phyloP scores from a whole-genome alignment of 1,140 invertebrate species.

The Tigriopus japonicus region DNA sequence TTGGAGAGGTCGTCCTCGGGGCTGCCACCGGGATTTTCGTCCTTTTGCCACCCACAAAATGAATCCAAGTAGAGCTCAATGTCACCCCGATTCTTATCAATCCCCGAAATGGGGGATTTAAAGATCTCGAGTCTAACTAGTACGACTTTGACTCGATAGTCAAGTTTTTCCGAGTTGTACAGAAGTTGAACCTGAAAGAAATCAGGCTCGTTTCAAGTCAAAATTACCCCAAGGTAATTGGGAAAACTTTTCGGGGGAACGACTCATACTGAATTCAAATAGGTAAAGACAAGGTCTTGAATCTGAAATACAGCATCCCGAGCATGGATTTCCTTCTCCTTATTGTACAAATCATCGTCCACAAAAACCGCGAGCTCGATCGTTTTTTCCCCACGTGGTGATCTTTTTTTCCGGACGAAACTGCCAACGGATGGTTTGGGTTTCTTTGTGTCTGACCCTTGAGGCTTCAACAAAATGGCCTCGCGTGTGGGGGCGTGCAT shows the following conservation, averaged over 20 bases:
- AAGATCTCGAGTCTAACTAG: slow-evolving; percentile 19
- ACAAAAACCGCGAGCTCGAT: background rate
- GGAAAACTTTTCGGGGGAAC: no score
- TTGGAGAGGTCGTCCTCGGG: slow-evolving; percentile 8
- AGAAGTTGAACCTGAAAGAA: slow-evolving; percentile 19
- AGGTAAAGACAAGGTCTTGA: background rate
- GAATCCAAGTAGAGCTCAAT: slow-evolving; percentile 23
- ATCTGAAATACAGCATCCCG: background rate
- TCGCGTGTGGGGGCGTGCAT: no score
- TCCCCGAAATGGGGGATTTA: slow-evolving; percentile 8
- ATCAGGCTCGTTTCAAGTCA: no score
- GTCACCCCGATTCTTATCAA: slow-evolving; percentile 17
- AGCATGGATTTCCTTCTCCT: background rate
- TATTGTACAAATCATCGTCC: background rate
- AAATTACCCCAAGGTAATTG: no score
- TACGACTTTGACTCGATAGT: slow-evolving; percentile 16
- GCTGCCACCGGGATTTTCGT: slow-evolving; percentile 16
- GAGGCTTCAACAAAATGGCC: no score
- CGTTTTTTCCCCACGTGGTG: background rate
- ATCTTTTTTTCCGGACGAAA: no score
- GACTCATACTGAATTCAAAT: background rate
- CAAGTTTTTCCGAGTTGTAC: slow-evolving; percentile 18
- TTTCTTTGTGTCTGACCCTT: no score
- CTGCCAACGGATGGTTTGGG: no score
- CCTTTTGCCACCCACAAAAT: slow-evolving; percentile 26